phyloP scores from a whole-genome alignment of 2,797 vertebrate species.

The Apogon talboti region DNA sequence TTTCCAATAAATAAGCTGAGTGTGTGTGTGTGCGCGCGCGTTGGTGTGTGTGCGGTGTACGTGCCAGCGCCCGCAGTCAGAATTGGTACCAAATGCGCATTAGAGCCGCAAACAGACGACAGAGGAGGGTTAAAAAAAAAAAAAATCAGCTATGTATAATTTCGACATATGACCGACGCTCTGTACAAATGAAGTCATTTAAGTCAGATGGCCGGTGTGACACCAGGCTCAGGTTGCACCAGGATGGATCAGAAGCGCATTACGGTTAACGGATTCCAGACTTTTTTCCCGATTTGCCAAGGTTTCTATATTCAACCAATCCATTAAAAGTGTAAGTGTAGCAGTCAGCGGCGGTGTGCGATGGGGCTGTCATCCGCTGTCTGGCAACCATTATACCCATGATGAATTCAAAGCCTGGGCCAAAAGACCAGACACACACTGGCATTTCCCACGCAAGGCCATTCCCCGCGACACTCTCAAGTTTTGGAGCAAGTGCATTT shows the following conservation, averaged over 20 bases:
- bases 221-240: conserved; percentile 53
- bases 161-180: conserved; percentile 36
- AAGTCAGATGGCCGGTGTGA: conserved; percentile 45
- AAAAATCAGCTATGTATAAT: conserved; percentile 28
- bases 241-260: conserved; percentile 26
- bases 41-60: neutral
- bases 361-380: conserved; percentile 68
- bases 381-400: conserved; percentile 80
- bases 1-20: conserved; percentile 7
- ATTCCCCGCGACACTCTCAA: conserved; percentile 12
- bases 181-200: conserved; percentile 54
- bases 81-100: conserved; percentile 52
- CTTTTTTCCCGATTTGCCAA: conserved; percentile 16
- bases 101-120: conserved; percentile 24
- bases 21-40: neutral
- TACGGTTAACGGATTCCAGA: conserved; percentile 55
- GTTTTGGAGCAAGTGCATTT: neutral
- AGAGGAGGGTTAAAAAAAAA: conserved; percentile 9
- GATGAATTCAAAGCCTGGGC: conserved; percentile 70
- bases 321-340: conserved; percentile 65
- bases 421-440: conserved; percentile 58
- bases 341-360: conserved; percentile 50
- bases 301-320: conserved; percentile 56
- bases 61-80: conserved; percentile 3
- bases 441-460: conserved; percentile 63